Evolutionary conservation across 2,797 vertebrate species (phyloP), one percentile per base, ranked within the genome.

Genomic region (Micrastur ruficollis): DNA sequence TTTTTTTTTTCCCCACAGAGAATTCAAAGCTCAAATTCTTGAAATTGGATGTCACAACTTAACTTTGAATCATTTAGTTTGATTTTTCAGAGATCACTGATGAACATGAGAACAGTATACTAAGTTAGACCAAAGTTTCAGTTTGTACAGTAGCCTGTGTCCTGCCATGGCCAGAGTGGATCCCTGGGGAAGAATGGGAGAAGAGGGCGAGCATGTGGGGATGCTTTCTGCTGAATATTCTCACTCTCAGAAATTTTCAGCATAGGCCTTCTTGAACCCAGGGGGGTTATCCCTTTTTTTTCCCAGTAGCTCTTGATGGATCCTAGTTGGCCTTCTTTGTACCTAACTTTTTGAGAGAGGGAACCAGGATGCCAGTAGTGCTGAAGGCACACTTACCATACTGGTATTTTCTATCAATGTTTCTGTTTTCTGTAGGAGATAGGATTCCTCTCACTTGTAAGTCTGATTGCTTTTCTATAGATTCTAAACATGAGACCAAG

Each of bases 21-120:
- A 19, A 76, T 36, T 84, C 31, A 72, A 61, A 95, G n/a, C 23
- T 88, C 46, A 78, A 6, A 29, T 61, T 88, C 90, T 85, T 81
- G 2, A 74, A 88, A 40, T 22, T 47, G 25, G 9, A 9, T 68
- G 12, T 53, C 71, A 59, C 27, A 68, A 63, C 16, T 31, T 53
- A 25, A 62, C 58, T 47, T 75, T 49, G 14, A 81, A 76, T 55
- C 1, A 0, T 44, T 53, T 58, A 80, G 44, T 52, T 66, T 58
- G 29, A 42, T 38, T 61, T 93, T 74, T 91, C 27, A 44, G 73
- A 72, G 26, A 12, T 46, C 14, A 17, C 14, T 2, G 3, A 31
- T 75, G n/a, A 66, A 56, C 36, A 17, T 15, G n/a, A 40, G n/a
- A 76, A 49, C 67, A 59, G 12, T 50, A n/a, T 49, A 10, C 29